Evolutionary conservation across 2,797 vertebrate species (phyloP), one percentile per base, ranked within the genome.

Genomic region (Echiichthys vipera): DNA sequence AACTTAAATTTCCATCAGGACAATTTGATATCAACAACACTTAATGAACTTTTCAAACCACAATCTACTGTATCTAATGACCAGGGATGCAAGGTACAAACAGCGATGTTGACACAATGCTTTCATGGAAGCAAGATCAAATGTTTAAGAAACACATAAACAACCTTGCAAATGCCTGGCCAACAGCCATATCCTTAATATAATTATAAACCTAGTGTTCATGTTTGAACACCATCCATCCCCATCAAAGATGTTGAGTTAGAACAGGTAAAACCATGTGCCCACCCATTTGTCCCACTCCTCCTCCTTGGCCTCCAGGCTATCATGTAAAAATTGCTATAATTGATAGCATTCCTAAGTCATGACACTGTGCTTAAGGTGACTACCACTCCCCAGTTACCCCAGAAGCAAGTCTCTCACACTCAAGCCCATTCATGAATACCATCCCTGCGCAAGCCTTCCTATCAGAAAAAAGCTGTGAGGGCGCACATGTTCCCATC

Each of bases 291-390:
- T 7, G n/a, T 40, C 53, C 47, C 54, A 66, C 40, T 75, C 74
- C 72, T 75, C 50, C 80, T 54, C 22, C 45, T 68, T 14, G 24
- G 57, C 83, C 87, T 80, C 39, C 11, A 71, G 86, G 87, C 83
- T 65, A 78, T 63, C 69, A 65, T 46, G 71, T 79, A 81, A 80
- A 89, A 90, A 90, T 84, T 88, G 58, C 68, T 37, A 74, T 84
- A 81, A 84, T 81, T 20, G 68, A 83, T 80, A 39, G 74, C 87
- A 93, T 90, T 91, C 84, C 83, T 84, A 5, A 79, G 71, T 40
- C 70, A 63, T 86, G 81, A 88, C 78, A 65, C 67, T 39, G n/a
- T 18, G 57, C 77, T 85, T 8, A 77, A 81, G 80, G 79, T 84
- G 87, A 86, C 80, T 78, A 81, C 69, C 80, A 66, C 81, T 81